Evolutionary conservation across 2,888 invertebrate species (phyloP).

Genomic region (Ormyrus rosae): DNA sequence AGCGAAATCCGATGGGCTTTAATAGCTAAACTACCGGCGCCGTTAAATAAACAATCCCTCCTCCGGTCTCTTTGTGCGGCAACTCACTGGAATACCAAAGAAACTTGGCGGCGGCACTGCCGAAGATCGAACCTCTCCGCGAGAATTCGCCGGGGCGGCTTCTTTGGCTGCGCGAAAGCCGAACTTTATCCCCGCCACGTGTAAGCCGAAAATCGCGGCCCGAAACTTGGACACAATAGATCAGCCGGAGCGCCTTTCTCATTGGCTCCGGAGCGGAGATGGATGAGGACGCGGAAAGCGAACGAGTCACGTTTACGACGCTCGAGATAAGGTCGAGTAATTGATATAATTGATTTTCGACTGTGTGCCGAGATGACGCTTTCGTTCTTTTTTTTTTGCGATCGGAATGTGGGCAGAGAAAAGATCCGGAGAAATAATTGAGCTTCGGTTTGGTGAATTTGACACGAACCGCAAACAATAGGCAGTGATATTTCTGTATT

Average conservation of each 20-base stretch:
- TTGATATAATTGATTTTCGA: too few species aligned
- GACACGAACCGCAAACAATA: too few species aligned
- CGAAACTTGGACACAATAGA: slow-evolving; percentile 43
- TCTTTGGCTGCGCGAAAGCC: slow-evolving; percentile 37
- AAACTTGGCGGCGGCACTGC: slow-evolving; percentile 35
- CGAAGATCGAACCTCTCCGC: neutral
- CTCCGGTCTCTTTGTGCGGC: neutral
- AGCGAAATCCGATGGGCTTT: too few species aligned
- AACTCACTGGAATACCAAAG: neutral
- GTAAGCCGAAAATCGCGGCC: neutral
- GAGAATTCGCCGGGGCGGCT: slow-evolving; percentile 49
- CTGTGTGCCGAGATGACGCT: too few species aligned
- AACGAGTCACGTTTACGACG: neutral
- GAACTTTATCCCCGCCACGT: slow-evolving; percentile 38
- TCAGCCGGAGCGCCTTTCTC: slow-evolving; percentile 23
- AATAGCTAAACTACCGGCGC: neutral
- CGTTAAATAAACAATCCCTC: neutral
- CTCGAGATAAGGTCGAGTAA: too few species aligned
- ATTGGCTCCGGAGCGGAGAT: slow-evolving; percentile 1
- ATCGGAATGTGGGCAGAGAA: too few species aligned
- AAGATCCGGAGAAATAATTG: too few species aligned
- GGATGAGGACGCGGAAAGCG: neutral
- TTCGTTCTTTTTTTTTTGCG: too few species aligned
- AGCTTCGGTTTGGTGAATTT: too few species aligned
- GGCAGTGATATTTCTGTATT: too few species aligned